phyloP scores from a whole-genome alignment of 1,140 invertebrate genomes.

The Oppia nitens region DNA sequence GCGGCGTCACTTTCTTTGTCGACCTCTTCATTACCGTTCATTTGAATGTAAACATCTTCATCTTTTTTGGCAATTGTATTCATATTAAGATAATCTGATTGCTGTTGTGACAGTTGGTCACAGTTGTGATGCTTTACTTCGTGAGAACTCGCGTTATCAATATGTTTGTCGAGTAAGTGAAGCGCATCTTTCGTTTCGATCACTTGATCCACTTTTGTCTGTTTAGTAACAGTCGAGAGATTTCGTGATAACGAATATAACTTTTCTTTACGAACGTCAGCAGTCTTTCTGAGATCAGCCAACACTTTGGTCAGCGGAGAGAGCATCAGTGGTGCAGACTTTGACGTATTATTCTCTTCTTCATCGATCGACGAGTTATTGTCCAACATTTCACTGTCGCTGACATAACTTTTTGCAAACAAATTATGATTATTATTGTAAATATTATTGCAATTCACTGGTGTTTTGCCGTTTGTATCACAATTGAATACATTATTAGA shows the following conservation, averaged over 20 bases:
- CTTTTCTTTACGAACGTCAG: slow-evolving; percentile 15
- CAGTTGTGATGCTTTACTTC: too few relatives aligned
- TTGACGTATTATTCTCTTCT: neutral
- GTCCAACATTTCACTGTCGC: neutral
- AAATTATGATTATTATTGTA: neutral
- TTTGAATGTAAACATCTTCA: slow-evolving; percentile 13
- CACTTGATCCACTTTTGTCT: neutral
- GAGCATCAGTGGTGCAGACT: slow-evolving; percentile 17
- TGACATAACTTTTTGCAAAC: neutral
- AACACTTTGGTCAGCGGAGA: slow-evolving; percentile 18
- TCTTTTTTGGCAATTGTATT: neutral
- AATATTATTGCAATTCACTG: too few relatives aligned
- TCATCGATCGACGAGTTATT: neutral
- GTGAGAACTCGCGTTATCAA: neutral
- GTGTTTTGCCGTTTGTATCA: neutral
- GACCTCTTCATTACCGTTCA: neutral
- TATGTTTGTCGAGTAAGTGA: neutral
- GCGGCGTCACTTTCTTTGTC: slow-evolving; percentile 45
- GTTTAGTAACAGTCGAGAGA: neutral
- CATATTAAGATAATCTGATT: slow-evolving; percentile 1
- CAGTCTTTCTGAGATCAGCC: slow-evolving; percentile 20
- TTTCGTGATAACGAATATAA: neutral
- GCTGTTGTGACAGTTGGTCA: neutral
- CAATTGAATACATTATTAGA: neutral
- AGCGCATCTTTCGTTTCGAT: neutral